Evolutionary conservation across 2,888 invertebrate species (phyloP), one percentile per base, ranked within the genome.

Genomic region (Archips crataeganus): DNA sequence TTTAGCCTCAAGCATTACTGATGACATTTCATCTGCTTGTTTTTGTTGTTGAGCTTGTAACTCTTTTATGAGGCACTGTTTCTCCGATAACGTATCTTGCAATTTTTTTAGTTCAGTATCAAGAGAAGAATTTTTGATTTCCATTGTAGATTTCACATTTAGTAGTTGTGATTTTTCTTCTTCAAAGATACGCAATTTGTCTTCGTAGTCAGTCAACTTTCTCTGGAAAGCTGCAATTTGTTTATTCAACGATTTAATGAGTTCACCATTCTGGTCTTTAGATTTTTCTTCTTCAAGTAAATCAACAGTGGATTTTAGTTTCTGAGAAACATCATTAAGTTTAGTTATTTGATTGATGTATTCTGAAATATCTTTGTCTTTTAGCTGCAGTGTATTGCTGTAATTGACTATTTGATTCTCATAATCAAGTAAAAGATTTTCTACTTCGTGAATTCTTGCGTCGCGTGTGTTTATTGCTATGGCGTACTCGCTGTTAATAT

Each of bases 331-430:
- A 76, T 91, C 90, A 83, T 95, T 95, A 23, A 95, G 81, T 82
- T 95, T 95, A 32, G 95, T 91, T 9, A 96, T 89, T 89, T 96
- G 95, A 71, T 94, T 93, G 6, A 95, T 90, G 83, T 95, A 94
- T 75, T 93, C 91, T 10, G 92, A 81, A 70, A 95, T 82, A 82
- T 93, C 93, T 81, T 93, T 93, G 78, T 94, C 92, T 83, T 94
- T 95, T 78, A 92, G 91, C 78, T 93, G 92, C 75, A 94, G 81
- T 36, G 87, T 85, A 76, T 90, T 92, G 34, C 89, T 86, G 72
- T 92, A 91, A 75, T 89, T 94, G 71, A 85, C 85, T 80, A 95
- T 90, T 82, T 95, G 94, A 63, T 88, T 90, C 81, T 95, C 95
- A 81, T 95, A 94, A 77, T 95, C 93, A 10, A 87, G 75, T 69